Base-by-base conservation (phyloP, 1,140 invertebrate genomes). In the Euura lappo region DNA sequence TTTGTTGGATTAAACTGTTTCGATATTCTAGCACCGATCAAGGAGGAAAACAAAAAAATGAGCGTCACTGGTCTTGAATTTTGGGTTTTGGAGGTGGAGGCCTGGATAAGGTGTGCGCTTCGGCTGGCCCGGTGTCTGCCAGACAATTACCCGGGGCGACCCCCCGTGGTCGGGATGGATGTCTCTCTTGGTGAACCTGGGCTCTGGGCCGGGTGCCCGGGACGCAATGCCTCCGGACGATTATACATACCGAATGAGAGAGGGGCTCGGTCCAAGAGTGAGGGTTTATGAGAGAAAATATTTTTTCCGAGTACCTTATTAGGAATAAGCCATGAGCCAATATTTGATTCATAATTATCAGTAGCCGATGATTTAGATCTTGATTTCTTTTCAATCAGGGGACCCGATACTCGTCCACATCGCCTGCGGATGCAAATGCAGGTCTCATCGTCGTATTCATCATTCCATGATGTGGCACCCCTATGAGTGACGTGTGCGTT, bases 101-200 rank as follows among this genome's bases (percentile, higher is more conserved):
- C 7, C 13, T 45, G 70, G 70, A 74, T 65, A 44, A 72, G 65
- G 65, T 65, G 44, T 69, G 75, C 51, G 51, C 51, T 45, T 51
- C 60, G 79, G 81, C 84, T 80, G 78, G 82, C 79, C 74, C 77
- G 80, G 75, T 80, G 77, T 83, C 78, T 80, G 79, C 81, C 81
- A 83, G 83, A 85, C 83, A 84, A 85, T 85, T 85, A 84, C 81
- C 83, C 75, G 75, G 73, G 75, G 78, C 51, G 83, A 84, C 83
- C 81, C 81, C 81, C 83, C 77, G 83, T 77, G 80, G 83, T 78
- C 81, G 78, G 79, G 81, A 85, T 84, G 81, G 81, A 85, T 85
- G 81, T 85, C 82, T 84, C 80, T 83, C 80, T 84, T 79, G 80
- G 51, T n/a, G 51, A 60, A n/a, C 28, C 28, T 28, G 28, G 28